Conservation (phyloP, 2,113 vertebrate species). For the Speoplatyrhinus poulsoni region DNA sequence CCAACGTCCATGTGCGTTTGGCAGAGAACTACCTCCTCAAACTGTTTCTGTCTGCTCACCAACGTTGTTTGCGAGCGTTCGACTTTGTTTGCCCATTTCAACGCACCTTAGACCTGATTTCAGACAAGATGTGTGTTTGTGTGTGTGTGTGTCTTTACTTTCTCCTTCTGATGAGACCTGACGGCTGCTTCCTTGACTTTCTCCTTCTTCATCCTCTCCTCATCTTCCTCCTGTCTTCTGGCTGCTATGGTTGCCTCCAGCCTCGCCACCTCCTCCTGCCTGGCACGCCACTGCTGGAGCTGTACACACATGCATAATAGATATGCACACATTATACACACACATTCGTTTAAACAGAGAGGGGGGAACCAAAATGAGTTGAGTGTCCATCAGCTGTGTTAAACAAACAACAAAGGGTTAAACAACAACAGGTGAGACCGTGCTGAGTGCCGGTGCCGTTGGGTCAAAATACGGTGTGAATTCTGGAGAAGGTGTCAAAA, state of each 20-base stretch:
- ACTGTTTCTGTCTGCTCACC: no score
- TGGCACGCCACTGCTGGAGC: constrained; percentile 84
- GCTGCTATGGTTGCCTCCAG: constrained; percentile 84
- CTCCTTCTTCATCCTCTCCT: constrained; percentile 76
- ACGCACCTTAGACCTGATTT: neutral
- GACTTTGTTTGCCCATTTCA: no score
- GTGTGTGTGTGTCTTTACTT: constrained; percentile 48
- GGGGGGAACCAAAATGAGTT: constrained; percentile 28
- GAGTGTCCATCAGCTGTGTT: constrained; percentile 32
- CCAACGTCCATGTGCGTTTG: no score
- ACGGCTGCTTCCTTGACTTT: constrained; percentile 74
- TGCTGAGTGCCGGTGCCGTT: constrained; percentile 22
- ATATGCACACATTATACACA: constrained; percentile 3
- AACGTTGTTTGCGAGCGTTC: no score
- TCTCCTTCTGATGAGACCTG: constrained; percentile 81
- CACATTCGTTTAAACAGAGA: constrained; percentile 14
- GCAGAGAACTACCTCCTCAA: no score
- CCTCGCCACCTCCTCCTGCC: constrained; percentile 84
- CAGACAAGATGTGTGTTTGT: neutral
- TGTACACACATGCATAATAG: constrained; percentile 51
- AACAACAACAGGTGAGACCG: constrained; percentile 10
- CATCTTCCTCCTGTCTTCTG: constrained; percentile 79
- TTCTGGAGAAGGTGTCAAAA: constrained; percentile 32
- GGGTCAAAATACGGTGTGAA: constrained; percentile 27
- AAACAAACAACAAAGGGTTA: constrained; percentile 12